Evolutionary conservation across 2,797 vertebrate genomes (phyloP), one percentile per base, ranked within the genome.

Genomic region (Gallinago nigripennis): DNA sequence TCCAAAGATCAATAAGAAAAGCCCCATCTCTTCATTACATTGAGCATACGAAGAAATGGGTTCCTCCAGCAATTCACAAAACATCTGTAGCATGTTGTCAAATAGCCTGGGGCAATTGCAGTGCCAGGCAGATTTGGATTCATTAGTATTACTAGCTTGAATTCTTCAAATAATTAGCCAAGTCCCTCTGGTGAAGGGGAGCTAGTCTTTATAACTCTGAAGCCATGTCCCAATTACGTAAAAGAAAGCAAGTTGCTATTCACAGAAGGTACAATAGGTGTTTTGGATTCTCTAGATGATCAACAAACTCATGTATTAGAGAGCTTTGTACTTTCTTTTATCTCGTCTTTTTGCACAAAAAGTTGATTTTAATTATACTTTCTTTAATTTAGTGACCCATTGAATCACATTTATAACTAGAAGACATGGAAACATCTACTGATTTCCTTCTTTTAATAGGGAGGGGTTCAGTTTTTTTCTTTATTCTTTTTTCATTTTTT

Each of bases 131-230:
- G 90, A 63, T 88, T 53, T 60, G 71, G 79, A 33, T 86, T 97
- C 84, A 92, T 94, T 92, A 76, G n/a, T 64, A 69, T 85, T 66
- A 50, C 68, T 54, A 86, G 61, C 80, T 88, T 78, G 77, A 96
- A 63, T 57, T 60, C 37, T 75, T 76, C 46, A 61, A 81, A 72
- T 92, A 95, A 96, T 96, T 78, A 92, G 81, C 70, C 50, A 60
- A 27, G 63, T 92, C 82, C 90, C 93, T 48, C 28, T 28, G 82
- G 92, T 75, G 86, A 87, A 88, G 56, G 39, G 60, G 2, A 91
- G 57, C 21, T 6, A 43, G 56, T 20, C 41, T 87, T 31, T 79
- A 17, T 43, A 60, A 17, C 48, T 75, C 80, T 30, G 37, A 75
- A 63, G 33, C n/a, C 48, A n/a, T 4, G 19, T 51, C 66, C 89